Percentiles rank a stretch among this genome's conserved stretches.
These are phyloP conservation scores for Parnassius smintheus DNA, from an alignment of 2,888 invertebrate species.

Conservation along the genomic window DNA sequence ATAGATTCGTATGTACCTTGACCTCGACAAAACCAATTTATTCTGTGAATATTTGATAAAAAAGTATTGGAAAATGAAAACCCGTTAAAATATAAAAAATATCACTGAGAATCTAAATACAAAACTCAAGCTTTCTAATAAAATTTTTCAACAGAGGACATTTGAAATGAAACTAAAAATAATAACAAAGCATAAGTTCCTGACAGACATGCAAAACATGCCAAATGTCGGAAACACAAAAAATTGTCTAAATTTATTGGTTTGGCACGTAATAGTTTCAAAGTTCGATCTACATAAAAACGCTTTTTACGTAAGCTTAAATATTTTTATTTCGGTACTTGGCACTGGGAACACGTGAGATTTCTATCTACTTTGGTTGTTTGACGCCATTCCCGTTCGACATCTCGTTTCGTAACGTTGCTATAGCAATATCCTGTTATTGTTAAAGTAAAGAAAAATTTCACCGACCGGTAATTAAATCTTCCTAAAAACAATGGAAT, in stretches of 20 bases:
- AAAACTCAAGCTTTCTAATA: too few relatives aligned
- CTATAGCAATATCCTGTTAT: background rate
- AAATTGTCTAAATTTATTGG: too few relatives aligned
- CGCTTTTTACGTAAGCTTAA: background rate
- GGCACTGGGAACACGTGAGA: conserved; percentile 13
- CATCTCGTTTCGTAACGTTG: conserved; percentile 2
- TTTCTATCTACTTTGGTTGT: conserved; percentile 9
- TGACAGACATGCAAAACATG: background rate
- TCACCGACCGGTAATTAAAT: conserved; percentile 4
- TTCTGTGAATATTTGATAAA: too few relatives aligned
- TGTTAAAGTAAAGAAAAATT: background rate
- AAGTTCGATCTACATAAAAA: conserved; percentile 16
- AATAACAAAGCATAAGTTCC: too few relatives aligned
- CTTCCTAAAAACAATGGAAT: conserved; percentile 11
- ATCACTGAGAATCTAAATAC: too few relatives aligned
- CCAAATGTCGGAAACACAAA: conserved; percentile 5
- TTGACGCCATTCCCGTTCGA: conserved; percentile 9
- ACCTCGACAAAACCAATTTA: too few relatives aligned
- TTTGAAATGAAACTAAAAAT: too few relatives aligned
- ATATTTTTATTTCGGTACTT: conserved; percentile 18
- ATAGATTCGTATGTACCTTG: too few relatives aligned
- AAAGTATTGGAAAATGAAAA: too few relatives aligned
- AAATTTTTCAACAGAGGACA: too few relatives aligned
- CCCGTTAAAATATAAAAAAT: too few relatives aligned
- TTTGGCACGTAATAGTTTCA: conserved; percentile 3